Evolutionary conservation across 2,113 vertebrate genomes (phyloP).

Genomic region (Shinisaurus crocodilurus): DNA sequence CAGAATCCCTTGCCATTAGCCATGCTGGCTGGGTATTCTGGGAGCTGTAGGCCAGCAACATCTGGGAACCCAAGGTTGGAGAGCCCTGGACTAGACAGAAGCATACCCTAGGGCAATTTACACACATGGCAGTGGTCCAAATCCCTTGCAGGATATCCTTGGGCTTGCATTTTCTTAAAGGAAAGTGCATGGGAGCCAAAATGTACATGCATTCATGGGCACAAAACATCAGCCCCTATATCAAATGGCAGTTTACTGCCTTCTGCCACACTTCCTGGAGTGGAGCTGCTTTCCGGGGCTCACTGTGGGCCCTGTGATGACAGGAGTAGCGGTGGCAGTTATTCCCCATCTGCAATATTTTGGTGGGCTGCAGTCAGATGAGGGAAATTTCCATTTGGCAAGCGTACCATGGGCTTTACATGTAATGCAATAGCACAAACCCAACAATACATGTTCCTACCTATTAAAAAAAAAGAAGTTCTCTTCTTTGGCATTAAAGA

Average conservation of each 20-base stretch:
- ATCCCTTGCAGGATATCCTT: neutral
- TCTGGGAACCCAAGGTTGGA: too few relatives aligned
- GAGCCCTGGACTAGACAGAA: neutral
- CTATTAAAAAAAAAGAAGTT: constrained; percentile 65
- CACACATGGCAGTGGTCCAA: neutral
- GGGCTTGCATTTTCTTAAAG: neutral
- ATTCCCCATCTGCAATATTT: neutral
- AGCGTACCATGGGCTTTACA: constrained; percentile 33
- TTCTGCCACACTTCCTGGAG: neutral
- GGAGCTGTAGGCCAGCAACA: too few relatives aligned
- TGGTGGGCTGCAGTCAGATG: neutral
- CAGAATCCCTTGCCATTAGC: too few relatives aligned
- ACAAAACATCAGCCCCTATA: too few relatives aligned
- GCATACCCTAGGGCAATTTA: neutral
- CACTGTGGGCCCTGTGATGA: neutral
- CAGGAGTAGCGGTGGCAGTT: too few relatives aligned
- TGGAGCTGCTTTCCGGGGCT: neutral
- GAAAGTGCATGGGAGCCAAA: neutral
- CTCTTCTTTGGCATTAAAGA: constrained; percentile 69
- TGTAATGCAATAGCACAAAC: constrained; percentile 22
- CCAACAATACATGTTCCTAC: constrained; percentile 47
- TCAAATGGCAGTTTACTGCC: neutral
- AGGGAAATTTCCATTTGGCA: constrained; percentile 31
- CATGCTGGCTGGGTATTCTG: too few relatives aligned
- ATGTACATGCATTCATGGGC: neutral